Conservation (phyloP, 2,113 vertebrate genomes). For the Myxocyprinus asiaticus region DNA sequence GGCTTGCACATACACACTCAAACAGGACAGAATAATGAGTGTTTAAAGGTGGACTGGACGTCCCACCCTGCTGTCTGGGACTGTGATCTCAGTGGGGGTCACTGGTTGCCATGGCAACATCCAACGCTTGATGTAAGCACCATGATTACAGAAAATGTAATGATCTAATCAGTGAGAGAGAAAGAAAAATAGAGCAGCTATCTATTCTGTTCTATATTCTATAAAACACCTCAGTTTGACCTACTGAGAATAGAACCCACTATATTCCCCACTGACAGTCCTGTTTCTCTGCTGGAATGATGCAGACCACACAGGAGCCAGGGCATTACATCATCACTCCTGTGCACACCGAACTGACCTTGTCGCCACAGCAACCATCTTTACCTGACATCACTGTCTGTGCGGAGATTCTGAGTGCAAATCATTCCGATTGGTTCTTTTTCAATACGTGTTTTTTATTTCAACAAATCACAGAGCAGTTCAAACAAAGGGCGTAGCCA, state of each 20-base stretch:
- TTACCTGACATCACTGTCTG: slow-evolving; percentile 60
- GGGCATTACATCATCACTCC: slow-evolving; percentile 45
- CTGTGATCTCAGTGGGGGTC: slow-evolving; percentile 40
- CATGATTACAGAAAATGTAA: neutral
- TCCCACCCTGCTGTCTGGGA: slow-evolving; percentile 47
- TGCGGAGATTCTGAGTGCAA: slow-evolving; percentile 33
- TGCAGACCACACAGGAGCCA: slow-evolving; percentile 47
- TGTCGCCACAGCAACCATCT: slow-evolving; percentile 58
- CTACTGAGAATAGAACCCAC: neutral
- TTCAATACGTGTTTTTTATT: no score
- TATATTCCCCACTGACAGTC: neutral
- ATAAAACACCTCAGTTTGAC: neutral
- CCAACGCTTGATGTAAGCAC: slow-evolving; percentile 35
- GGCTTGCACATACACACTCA: neutral
- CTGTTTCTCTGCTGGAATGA: slow-evolving; percentile 33
- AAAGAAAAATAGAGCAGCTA: no score
- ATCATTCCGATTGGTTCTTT: slow-evolving; percentile 4
- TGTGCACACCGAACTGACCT: slow-evolving; percentile 51
- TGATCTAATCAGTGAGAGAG: no score
- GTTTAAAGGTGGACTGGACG: slow-evolving; percentile 37
- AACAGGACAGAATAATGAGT: slow-evolving; percentile 26
- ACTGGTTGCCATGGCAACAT: slow-evolving; percentile 52
- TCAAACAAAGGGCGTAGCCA: no score
- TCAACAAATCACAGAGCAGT: slow-evolving; percentile 28
- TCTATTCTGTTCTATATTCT: no score